Evolutionary conservation across 2,888 invertebrate genomes (phyloP), one percentile per base, ranked within the genome.

Genomic region (Aleiodes leptofemur): DNA sequence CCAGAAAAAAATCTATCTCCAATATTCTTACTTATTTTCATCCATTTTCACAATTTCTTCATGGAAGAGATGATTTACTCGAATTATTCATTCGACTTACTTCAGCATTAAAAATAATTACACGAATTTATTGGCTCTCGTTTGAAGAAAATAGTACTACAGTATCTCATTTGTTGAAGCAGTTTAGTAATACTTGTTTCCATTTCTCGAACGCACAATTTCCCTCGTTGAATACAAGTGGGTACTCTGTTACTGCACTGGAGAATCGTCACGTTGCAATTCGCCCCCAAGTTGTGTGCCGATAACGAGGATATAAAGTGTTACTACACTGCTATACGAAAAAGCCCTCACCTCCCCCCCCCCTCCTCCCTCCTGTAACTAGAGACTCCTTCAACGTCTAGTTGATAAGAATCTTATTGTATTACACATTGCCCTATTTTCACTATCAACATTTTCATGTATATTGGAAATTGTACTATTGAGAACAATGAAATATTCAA

Each of bases 231-330:
- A 64, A 48, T 64, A 48, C 64, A 64, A 64, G 43, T 48, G 48
- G 48, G 43, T 64, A 64, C 64, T 64, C 23, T 23, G 64, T 64
- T 64, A 64, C 59, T 6, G 14, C 48, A 43, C 43, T 64, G 64
- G 64, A 14, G 64, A 64, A 64, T 64, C 64, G 64, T 64, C 64
- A 64, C 64, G 64, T 64, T 43, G 43, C 43, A n/a, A 64, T 38
- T 34, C 64, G 23, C 23, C 48, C 48, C 14, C 64, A 43, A 64
- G 64, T 64, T 64, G 64, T 64, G 43, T 64, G 11, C 43, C 64
- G 64, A 64, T 64, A 64, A 64, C 64, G 64, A 64, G 64, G 64
- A 48, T 64, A 64, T 64, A 64, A 64, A 64, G 64, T 64, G 64
- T 64, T 64, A 64, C 64, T 64, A 34, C 64, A 23, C 61, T 38